Base-by-base conservation (phyloP, 2,113 vertebrate species). In the Tricholaema leucomelas region DNA sequence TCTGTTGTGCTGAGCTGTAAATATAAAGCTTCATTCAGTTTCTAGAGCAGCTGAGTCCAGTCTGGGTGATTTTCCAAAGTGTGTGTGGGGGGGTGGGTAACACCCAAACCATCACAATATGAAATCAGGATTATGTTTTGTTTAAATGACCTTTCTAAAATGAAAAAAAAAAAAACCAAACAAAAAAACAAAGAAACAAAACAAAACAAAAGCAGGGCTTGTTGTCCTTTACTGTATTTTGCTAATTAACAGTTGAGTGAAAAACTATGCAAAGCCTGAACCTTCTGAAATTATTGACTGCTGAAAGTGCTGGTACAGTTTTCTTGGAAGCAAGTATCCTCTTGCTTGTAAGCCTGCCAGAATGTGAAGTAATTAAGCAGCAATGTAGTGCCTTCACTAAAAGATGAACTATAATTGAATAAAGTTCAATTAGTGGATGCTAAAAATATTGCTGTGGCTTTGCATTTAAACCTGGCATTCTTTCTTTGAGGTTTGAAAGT, bases 401-500 rank as follows among this genome's bases (percentile, higher is more conserved):
- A 93, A 93, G 55, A 77, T 85, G 35, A 94, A 79, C 85, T 96
- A 65, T 93, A 96, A 91, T 88, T 95, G 88, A 95, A 87, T 60
- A 60, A 93, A 61, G 50, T 85, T 93, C 60, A 70, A 58, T 93
- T 93, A 79, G 60, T 36, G 84, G 36, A 77, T 84, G 73, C 36
- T 88, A 50, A 94, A 95, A 91, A 83, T 94, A 95, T 85, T 92
- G 66, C 58, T 81, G 81, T 4, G 90, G 33, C 20, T 93, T 92
- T 75, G 50, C 24, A 66, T 85, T 94, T 94, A 92, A 87, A 75
- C 7, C 74, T 38, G 40, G 50, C 21, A 61, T 88, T 91, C 59
- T 33, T 87, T 94, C 81, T 65, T 24, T 83, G 60, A 54, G 67
- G 78, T 23, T 27, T 85, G 38, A 76, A 76, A 96, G 82, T 54